Evolutionary conservation across 2,888 invertebrate species (phyloP).

Genomic region (Neuroscelio doddi): DNA sequence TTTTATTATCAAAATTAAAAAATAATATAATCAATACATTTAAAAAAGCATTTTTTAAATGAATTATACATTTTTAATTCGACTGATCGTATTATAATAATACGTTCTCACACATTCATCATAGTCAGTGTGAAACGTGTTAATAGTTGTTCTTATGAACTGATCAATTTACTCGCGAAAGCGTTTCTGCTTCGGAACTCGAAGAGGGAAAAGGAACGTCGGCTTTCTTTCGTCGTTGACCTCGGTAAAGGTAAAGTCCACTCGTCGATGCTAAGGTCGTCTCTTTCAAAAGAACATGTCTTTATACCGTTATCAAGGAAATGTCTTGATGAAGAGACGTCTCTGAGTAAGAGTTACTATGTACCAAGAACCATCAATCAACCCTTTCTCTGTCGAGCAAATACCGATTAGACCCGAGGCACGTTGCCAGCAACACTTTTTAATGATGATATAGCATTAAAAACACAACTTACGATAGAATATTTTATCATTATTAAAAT

Average conservation of each 20-base stretch:
- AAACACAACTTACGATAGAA: no score
- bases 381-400: constrained; percentile 17
- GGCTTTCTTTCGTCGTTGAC: constrained; percentile 38
- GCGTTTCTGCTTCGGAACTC: constrained; percentile 21
- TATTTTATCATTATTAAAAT: no score
- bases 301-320: constrained; percentile 37
- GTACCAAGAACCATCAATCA: constrained; percentile 27
- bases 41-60: no score
- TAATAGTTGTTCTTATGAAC: constrained; percentile 7
- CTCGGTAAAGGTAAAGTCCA: constrained; percentile 35
- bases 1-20: no score
- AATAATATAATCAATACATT: no score
- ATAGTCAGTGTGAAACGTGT: no score
- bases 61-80: no score
- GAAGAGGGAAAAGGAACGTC: constrained; percentile 30
- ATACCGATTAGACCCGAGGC: constrained; percentile 8
- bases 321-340: constrained; percentile 15
- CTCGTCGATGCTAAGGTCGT: constrained; percentile 32
- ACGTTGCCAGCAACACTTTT: no score
- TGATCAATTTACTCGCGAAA: constrained; percentile 28
- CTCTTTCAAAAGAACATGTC: no score
- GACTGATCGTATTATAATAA: no score
- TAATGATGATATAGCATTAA: no score
- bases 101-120: neutral
- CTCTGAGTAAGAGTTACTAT: neutral